A percentile compares a stretch with the other conserved stretches of the same genome.
phyloP scores from a whole-genome alignment of 2,888 invertebrate genomes.

The Plagodis dolabraria region DNA sequence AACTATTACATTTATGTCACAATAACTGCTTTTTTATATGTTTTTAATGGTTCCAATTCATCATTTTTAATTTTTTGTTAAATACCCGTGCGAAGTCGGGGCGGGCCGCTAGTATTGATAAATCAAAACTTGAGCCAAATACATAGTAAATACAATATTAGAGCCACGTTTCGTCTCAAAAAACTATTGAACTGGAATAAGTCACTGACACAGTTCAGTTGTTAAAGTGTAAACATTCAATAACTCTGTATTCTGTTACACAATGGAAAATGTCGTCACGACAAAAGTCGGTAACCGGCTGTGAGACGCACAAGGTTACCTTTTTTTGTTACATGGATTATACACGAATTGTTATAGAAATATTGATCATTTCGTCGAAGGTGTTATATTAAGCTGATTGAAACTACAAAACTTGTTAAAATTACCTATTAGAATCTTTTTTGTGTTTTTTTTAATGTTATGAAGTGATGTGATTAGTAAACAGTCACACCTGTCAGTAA shows the following conservation, averaged over 20 bases:
- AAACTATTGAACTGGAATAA: slow-evolving; percentile 34
- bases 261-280: slow-evolving; percentile 20
- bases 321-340: neutral
- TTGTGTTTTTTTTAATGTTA: too few relatives aligned
- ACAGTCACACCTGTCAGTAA: too few relatives aligned
- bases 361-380: too few relatives aligned
- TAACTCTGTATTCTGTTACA: slow-evolving; percentile 24
- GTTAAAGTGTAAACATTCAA: slow-evolving; percentile 27
- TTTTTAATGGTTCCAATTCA: too few relatives aligned
- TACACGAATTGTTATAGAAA: neutral
- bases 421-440: too few relatives aligned
- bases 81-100: too few relatives aligned
- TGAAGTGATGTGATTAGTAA: too few relatives aligned
- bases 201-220: slow-evolving; percentile 31
- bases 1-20: too few relatives aligned
- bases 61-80: too few relatives aligned
- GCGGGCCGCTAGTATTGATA: neutral
- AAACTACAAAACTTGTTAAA: too few relatives aligned
- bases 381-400: too few relatives aligned
- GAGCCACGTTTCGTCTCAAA: slow-evolving; percentile 27
- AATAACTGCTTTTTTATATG: too few relatives aligned
- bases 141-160: slow-evolving; percentile 29
- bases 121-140: slow-evolving; percentile 28
- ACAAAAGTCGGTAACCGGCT: slow-evolving; percentile 6
- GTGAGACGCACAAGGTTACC: slow-evolving; percentile 19